Conservation (phyloP, 2,113 vertebrate species). For the Struthio camelus region DNA sequence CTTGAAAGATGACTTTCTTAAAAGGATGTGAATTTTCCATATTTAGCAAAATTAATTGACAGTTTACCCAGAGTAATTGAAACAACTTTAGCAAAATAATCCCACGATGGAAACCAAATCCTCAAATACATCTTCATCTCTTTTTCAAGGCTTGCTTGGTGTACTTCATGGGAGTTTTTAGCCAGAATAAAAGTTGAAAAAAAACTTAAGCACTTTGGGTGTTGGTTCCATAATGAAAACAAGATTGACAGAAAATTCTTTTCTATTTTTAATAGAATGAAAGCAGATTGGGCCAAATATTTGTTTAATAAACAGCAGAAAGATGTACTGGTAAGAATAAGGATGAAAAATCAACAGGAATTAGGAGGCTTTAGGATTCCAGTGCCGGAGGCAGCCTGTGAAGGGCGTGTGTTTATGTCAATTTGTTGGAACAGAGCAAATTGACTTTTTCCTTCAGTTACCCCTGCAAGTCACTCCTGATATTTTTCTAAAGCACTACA, state of each 20-base stretch:
- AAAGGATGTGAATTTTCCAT: neutral
- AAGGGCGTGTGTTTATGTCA: neutral
- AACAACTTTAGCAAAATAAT: neutral
- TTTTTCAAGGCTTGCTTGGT: neutral
- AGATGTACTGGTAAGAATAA: neutral
- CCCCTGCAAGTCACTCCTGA: neutral
- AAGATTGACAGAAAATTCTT: neutral
- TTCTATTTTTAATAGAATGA: neutral
- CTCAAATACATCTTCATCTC: fast-evolving
- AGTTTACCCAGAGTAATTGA: neutral
- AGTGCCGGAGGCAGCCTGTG: neutral
- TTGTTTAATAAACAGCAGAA: neutral
- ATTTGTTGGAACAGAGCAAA: neutral
- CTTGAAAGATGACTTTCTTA: neutral
- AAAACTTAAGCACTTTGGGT: neutral
- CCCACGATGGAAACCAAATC: neutral
- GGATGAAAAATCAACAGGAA: neutral
- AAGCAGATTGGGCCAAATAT: neutral
- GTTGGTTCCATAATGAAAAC: neutral
- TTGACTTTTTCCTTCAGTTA: neutral
- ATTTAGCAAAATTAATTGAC: neutral
- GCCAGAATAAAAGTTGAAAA: neutral
- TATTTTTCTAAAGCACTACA: neutral
- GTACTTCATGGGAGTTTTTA: neutral
- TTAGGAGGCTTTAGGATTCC: neutral